Evolutionary conservation across 2,888 invertebrate species (phyloP), one percentile per base, ranked within the genome.

Genomic region (Pogonocherus hispidulus): DNA sequence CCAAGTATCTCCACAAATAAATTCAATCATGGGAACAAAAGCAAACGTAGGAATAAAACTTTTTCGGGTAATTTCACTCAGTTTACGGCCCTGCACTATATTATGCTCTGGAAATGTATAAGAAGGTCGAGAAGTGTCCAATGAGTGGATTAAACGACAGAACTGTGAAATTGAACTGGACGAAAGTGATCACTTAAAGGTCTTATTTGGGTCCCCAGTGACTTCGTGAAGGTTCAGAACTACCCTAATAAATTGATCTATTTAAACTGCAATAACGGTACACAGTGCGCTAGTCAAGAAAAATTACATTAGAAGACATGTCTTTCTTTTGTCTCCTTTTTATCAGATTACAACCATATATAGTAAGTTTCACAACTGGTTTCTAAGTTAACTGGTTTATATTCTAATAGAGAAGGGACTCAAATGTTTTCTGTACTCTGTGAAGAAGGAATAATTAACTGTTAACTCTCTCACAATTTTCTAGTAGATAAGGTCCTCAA

Each of bases 101-200:
- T 59, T 59, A 55, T 37, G 37, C n/a, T 19, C 18, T 59, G 9
- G 47, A 59, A 46, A 35, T 32, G 47, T 59, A 47, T 47, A 47
- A 59, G 59, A 47, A 47, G 47, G 32, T 59, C 46, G 59, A 47
- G 27, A 59, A 59, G 59, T 59, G 59, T 59, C 59, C 59, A 47
- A 59, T 59, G 59, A 59, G 47, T 59, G 59, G 59, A 59, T 59
- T 59, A 59, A 59, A 59, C 47, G 59, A 47, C 23, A 46, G 59
- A 41, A 59, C 46, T 47, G 27, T 47, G 47, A 46, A 59, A 59
- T 59, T 47, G 59, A 59, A 59, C 59, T 47, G 59, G 59, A 59
- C 59, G 47, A 59, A 41, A 59, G 59, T 59, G 59, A 59, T 59
- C 59, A 59, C 59, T 59, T 59, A 59, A 59, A 46, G 56, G 57